Base-by-base conservation (phyloP, 1,140 invertebrate species). In the Atopsyche davidsoni region DNA sequence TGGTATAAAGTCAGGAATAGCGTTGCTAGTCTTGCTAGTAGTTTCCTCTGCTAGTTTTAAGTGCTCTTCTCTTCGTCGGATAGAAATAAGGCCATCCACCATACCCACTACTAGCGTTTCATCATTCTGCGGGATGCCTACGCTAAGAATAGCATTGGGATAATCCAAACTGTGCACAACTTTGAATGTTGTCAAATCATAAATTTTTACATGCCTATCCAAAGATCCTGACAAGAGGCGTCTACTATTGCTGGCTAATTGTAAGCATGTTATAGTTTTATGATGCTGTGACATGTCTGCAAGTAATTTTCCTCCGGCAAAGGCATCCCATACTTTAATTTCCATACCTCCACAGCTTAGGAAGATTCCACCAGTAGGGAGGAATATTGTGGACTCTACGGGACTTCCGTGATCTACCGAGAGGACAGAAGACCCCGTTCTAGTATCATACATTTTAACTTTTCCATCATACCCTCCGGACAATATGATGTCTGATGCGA, bases 401-500 rank as follows among this genome's bases (percentile, higher is more conserved):
- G 94, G 92, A 59, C 81, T 78, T 38, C 86, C 92, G 73, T 97
- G 93, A 64, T 96, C 82, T 4, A 97, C 82, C 21, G 73, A 81
- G 32, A 88, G 68, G 16, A 86, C 75, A 53, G 82, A 79, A 57
- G 80, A 77, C 58, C 79, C 77, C 1, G 79, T 82, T 61, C 95
- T 75, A 7, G 80, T 79, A 68, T 99, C 96, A 75, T 87, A 98
- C 67, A 98, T 74, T 63, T 89, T 86, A 1, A 96, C 81, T 45
- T 78, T 83, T 65, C 92, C 86, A 71, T 98, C 96, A 71, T 98
- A 98, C n/a, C 89, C 85, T 31, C 94, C 96, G 3, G 87, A 91
- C 36, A 92, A 60, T 43, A 92, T 72, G 46, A 91, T 79, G 62
- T 90, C 80, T 25, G 82, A 75, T 4, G 85, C 83, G 24, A 84